Evolutionary conservation across 2,888 invertebrate genomes (phyloP), one percentile per base, ranked within the genome.

Genomic region (Bembecia ichneumoniformis): DNA sequence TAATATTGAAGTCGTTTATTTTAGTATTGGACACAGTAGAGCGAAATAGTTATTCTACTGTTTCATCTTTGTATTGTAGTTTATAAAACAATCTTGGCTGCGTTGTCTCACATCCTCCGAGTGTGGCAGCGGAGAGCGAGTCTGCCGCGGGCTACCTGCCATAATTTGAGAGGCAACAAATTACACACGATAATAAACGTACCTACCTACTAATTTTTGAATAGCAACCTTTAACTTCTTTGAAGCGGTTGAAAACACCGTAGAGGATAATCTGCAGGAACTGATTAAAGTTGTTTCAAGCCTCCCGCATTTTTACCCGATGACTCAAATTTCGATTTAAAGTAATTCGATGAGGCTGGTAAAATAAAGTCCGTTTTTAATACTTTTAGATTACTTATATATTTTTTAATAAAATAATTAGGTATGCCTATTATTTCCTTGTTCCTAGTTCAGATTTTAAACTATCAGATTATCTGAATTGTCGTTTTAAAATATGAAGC

Each of bases 141-240:
- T 64, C 65, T 64, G 82, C 84, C 83, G 68, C 74, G 64, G 83
- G 86, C 86, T 86, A 86, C 86, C 86, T 83, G 84, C 81, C 66
- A 74, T 83, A 82, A 86, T 86, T 83, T 82, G 69, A 79, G 76
- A 72, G 66, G 67, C 74, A 66, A 81, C 73, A 81, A 84, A 84
- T 87, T 84, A 81, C 82, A 82, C 80, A 77, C 82, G 84, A 86
- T 84, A 84, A 83, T 76, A 75, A 81, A 82, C 77, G 77, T 73
- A 77, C 74, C 79, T 72, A 77, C 74, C 79, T 76, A 77, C 75
- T 80, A 76, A 86, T 83, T 82, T 84, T 62, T 60, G 63, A 71
- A 74, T 74, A 74, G 64, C 60, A 64, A 66, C 57, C 63, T 58
- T 63, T 56, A 69, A 66, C 58, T 65, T 58, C 69, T 66, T 64